A percentile compares a stretch with the other conserved stretches of the same genome.
Conservation (phyloP, 2,113 vertebrate species). For the Pterocles burchelli region DNA sequence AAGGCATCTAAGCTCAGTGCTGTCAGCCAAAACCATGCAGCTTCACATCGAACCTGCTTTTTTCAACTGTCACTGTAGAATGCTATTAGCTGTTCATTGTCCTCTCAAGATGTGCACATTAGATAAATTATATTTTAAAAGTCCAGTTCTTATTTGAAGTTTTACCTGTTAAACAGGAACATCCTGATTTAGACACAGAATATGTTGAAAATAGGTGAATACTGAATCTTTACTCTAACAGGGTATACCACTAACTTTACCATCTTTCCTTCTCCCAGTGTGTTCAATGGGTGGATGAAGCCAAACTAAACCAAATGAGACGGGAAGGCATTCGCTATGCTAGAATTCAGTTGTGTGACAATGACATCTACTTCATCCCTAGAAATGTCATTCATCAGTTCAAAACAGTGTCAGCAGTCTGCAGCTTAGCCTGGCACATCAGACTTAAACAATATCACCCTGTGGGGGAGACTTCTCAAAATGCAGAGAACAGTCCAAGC, state of each 20-base stretch:
- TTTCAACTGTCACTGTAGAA: not conserved
- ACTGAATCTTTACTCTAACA: not conserved
- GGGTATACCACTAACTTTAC: constrained; percentile 25
- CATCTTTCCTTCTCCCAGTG: constrained; percentile 81
- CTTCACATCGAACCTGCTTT: fast-evolving
- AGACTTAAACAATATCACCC: constrained; percentile 91
- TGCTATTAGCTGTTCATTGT: not conserved
- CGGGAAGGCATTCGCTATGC: constrained; percentile 95
- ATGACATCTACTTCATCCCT: constrained; percentile 99
- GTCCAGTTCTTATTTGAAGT: not conserved
- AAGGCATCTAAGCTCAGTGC: not conserved
- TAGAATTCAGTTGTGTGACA: constrained; percentile 91
- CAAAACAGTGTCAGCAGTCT: constrained; percentile 97
- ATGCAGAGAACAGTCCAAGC: constrained; percentile 65
- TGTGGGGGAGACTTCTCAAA: constrained; percentile 72
- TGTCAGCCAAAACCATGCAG: not conserved
- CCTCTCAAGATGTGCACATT: not conserved
- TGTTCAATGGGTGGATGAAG: constrained; percentile 98
- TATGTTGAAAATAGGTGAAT: not conserved
- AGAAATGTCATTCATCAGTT: constrained; percentile 99
- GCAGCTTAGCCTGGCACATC: constrained; percentile 98
- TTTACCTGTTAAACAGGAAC: not conserved
- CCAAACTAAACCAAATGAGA: constrained; percentile 97
- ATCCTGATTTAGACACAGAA: not conserved
- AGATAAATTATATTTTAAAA: not conserved